A percentile compares a stretch with the other conserved stretches of the same genome.
These are phyloP conservation scores for Porites australiensis DNA, from an alignment of 64 coral and sea anemone genomes.

Conservation along the genomic window DNA sequence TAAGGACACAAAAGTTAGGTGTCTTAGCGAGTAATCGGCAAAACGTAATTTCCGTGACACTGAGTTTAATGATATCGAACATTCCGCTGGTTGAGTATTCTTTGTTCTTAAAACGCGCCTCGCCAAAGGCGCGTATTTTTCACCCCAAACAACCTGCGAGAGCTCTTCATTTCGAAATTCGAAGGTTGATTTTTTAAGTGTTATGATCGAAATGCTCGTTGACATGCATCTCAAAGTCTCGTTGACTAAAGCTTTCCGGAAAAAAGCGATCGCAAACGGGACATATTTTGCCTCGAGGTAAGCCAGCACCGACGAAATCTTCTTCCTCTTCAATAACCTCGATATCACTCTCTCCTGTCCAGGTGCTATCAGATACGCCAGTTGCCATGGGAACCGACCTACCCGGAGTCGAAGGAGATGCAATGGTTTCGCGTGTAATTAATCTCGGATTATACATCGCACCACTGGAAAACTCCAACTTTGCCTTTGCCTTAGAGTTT, in stretches of 20 bases:
- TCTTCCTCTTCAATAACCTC: conserved; percentile 46
- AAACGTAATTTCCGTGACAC: too few relatives aligned
- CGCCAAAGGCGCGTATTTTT: too few relatives aligned
- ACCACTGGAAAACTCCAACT: neutral
- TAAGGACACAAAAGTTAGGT: too few relatives aligned
- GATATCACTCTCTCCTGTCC: conserved; percentile 34
- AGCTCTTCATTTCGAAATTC: too few relatives aligned
- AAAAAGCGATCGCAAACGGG: conserved; percentile 44
- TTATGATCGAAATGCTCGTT: conserved; percentile 36
- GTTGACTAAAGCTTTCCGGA: conserved; percentile 2
- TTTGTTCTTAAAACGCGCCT: too few relatives aligned
- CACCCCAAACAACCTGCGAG: too few relatives aligned
- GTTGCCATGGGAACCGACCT: conserved; percentile 8
- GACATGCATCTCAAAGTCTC: conserved; percentile 41
- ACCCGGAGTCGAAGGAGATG: neutral
- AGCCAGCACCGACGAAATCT: neutral
- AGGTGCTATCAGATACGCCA: neutral
- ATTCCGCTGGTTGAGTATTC: too few relatives aligned
- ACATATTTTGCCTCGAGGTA: conserved; percentile 22
- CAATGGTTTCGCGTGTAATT: neutral
- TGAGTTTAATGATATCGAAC: too few relatives aligned
- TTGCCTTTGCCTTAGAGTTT: neutral
- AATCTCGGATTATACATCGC: neutral
- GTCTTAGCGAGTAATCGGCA: too few relatives aligned
- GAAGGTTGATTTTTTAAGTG: neutral